A percentile compares a stretch with the other conserved stretches of the same genome.
Conservation (phyloP, 2,888 invertebrate genomes). For the Drosophila kuntzei region DNA sequence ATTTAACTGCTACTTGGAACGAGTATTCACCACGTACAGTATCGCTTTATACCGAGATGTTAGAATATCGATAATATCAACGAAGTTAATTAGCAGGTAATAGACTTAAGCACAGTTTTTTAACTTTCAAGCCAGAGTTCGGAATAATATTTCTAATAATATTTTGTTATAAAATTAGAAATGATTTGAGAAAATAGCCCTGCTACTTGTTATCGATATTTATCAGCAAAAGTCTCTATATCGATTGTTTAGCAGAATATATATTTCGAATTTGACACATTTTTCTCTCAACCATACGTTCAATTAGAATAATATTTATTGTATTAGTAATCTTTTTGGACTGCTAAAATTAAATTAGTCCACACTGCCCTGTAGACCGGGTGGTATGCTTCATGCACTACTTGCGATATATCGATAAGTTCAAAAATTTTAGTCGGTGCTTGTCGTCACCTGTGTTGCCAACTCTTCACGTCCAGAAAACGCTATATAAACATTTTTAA, state of each 20-base stretch:
- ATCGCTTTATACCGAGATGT: conserved; percentile 4
- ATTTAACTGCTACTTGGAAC: conserved; percentile 31
- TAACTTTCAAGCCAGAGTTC: not conserved
- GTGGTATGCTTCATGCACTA: too few relatives aligned
- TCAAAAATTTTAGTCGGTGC: too few relatives aligned
- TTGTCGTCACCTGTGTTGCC: too few relatives aligned
- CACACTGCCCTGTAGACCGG: too few relatives aligned
- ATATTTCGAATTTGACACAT: not conserved
- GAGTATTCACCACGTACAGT: conserved; percentile 8
- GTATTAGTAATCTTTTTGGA: not conserved
- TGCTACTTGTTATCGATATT: conserved; percentile 2
- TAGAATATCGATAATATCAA: not conserved
- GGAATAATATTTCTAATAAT: not conserved
- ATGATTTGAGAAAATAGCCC: not conserved
- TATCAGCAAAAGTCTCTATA: not conserved
- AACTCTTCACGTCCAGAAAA: too few relatives aligned
- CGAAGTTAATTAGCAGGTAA: not conserved
- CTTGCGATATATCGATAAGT: too few relatives aligned
- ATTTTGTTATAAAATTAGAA: not conserved
- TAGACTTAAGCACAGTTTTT: not conserved
- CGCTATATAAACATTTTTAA: too few relatives aligned
- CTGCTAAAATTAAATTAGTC: not conserved
- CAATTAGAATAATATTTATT: not conserved
- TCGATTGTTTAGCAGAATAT: not conserved
- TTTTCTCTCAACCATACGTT: not conserved